These are phyloP conservation scores for Aphodius granarius DNA, from an alignment of 2,888 invertebrate species.

Conservation along the genomic window DNA sequence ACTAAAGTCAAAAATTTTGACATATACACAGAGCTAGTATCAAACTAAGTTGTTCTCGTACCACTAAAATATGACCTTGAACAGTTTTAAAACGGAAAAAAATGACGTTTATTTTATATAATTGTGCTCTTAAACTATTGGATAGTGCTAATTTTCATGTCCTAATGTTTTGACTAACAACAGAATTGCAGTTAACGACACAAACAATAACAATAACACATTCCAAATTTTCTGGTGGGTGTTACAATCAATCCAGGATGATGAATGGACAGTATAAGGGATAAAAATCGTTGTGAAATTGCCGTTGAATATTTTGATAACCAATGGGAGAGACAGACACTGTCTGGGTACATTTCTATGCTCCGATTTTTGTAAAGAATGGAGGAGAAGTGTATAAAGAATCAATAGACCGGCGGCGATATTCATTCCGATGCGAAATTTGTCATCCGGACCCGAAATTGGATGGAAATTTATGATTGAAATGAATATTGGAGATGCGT, in stretches of 20 bases:
- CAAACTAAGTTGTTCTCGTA: too few relatives aligned
- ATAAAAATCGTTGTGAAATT: not conserved
- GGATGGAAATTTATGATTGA: constrained; percentile 56
- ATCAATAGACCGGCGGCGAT: constrained; percentile 51
- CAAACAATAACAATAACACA: too few relatives aligned
- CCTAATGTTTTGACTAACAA: too few relatives aligned
- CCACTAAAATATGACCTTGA: too few relatives aligned
- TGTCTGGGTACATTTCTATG: not conserved
- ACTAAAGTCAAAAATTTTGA: too few relatives aligned
- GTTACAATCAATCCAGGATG: not conserved
- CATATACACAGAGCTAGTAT: too few relatives aligned
- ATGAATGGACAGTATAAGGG: not conserved
- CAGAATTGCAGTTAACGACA: too few relatives aligned
- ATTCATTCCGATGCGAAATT: constrained; percentile 55
- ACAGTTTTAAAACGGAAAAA: too few relatives aligned
- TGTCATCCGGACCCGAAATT: constrained; percentile 55
- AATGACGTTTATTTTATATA: too few relatives aligned
- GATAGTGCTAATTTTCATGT: too few relatives aligned
- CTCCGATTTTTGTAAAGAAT: constrained; percentile 39
- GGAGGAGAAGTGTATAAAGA: constrained; percentile 40
- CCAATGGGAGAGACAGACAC: not conserved
- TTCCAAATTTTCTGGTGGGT: too few relatives aligned
- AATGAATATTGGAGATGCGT: constrained; percentile 52
- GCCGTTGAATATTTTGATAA: not conserved
- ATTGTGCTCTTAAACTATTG: too few relatives aligned